phyloP scores from a whole-genome alignment of 1,140 invertebrate species.

The Melanaphis sacchari region DNA sequence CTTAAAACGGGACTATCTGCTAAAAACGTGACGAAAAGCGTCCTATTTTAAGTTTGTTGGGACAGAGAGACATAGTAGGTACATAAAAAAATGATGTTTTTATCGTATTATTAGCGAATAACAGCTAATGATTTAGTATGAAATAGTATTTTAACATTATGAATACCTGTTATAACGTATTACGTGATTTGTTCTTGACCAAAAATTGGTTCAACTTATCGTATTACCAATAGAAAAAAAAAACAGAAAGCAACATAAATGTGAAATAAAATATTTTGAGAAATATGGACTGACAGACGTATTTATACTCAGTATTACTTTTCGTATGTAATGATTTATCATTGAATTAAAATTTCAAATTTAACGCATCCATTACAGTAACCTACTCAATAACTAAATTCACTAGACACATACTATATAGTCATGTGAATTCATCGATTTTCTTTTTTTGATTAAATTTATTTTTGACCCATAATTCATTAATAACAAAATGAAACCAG shows the following conservation, averaged over 20 bases:
- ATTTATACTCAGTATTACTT: neutral
- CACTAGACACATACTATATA: neutral
- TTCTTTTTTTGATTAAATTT: neutral
- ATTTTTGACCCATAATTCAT: neutral
- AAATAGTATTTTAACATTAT: neutral
- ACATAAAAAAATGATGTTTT: no score
- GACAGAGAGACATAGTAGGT: neutral
- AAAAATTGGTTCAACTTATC: neutral
- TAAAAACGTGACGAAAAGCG: neutral
- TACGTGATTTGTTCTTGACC: neutral
- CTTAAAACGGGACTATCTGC: no score
- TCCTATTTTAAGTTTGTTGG: neutral
- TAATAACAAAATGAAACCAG: neutral
- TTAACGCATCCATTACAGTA: neutral
- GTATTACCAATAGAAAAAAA: neutral
- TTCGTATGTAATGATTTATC: no score
- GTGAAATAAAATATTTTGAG: neutral
- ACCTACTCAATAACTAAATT: neutral
- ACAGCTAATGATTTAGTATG: neutral
- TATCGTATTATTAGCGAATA: neutral
- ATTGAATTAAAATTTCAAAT: neutral
- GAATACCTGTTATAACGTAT: neutral
- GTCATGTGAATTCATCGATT: neutral
- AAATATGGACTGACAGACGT: neutral
- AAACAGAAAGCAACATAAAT: neutral